phyloP scores from a whole-genome alignment of 1,140 invertebrate species.

The Aphidius gifuensis region DNA sequence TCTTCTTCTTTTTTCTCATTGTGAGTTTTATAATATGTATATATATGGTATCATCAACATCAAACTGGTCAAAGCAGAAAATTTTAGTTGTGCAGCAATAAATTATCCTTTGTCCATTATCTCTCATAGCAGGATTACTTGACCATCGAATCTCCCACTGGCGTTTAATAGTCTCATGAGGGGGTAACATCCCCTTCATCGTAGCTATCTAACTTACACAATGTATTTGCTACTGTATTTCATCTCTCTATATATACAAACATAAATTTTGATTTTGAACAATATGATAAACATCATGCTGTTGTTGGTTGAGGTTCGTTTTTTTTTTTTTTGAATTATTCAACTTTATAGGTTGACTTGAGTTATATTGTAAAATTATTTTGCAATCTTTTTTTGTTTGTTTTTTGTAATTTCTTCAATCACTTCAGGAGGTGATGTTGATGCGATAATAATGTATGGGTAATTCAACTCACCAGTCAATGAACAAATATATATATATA shows the following conservation, averaged over 20 bases:
- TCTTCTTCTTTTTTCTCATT: too few species aligned
- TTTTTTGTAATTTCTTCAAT: background rate
- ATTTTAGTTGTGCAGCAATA: constrained; percentile 18
- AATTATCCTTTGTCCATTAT: constrained; percentile 31
- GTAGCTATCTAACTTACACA: constrained; percentile 29
- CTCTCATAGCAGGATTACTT: constrained; percentile 33
- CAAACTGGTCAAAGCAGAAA: constrained; percentile 23
- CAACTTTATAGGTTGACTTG: too few species aligned
- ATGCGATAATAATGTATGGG: constrained; percentile 15
- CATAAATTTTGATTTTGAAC: constrained; percentile 22
- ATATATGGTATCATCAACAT: too few species aligned
- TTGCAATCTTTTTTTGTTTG: too few species aligned
- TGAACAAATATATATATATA: too few species aligned
- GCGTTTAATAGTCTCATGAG: constrained; percentile 37
- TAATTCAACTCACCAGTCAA: constrained; percentile 14
- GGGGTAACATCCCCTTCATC: constrained; percentile 29
- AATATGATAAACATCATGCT: constrained; percentile 27
- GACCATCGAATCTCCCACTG: constrained; percentile 34
- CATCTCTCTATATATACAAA: background rate
- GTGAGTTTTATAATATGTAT: too few species aligned
- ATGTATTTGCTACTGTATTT: constrained; percentile 4
- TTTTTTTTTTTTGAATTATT: constrained; percentile 6
- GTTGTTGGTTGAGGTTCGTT: constrained; percentile 28
- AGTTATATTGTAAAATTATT: too few species aligned
- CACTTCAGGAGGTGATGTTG: constrained; percentile 11